Base-by-base conservation (phyloP, 2,113 vertebrate species). In the Pogonocichla stellata region DNA sequence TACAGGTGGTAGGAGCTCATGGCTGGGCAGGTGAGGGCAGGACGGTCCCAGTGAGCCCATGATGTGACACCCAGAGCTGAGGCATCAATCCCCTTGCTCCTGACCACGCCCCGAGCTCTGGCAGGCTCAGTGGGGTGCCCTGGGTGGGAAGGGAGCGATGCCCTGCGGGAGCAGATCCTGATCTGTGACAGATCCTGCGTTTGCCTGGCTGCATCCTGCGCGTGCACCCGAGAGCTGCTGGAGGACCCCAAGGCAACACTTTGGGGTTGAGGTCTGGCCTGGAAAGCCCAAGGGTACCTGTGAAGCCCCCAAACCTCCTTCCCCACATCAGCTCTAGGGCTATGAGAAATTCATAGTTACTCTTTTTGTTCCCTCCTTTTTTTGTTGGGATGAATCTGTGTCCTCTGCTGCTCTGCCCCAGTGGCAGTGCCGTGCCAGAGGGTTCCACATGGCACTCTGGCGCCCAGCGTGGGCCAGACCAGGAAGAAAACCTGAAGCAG, bases 21-120 rank as follows among this genome's bases (percentile, higher is more conserved):
- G 43, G 67, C 64, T 51, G 29, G 45, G 14, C 10, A 14, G 50
- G 48, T 12, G 36, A 40, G 53, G 45, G 40, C 43, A 31, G 24
- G 4, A 28, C 9, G 10, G 14, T 12, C 14, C 19, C 0, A 0
- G 19, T 56, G 61, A 91, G 36, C 28, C 47, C 7, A 1, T 38
- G 25, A 34, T 7, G 1, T 23, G 43, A 26, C 19, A 42, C 8
- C 17, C 38, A 3, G 3, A 34, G 48, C 40, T 45, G 13, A 48
- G 16, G 25, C 13, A 43, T 67, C 47, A 19, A 2, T 14, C 17
- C n/a, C 14, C 12, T 50, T 6, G 0, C 23, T 73, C 31, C 45
- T 45, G 25, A 36, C 1, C 1, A 0, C 40, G 56, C 26, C 6
- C 20, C 0, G 0, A 85, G 60, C n/a, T 43, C 24, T 20, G 28